Evolutionary conservation across 1,140 invertebrate species (phyloP).

Genomic region (Ceratina australensis): DNA sequence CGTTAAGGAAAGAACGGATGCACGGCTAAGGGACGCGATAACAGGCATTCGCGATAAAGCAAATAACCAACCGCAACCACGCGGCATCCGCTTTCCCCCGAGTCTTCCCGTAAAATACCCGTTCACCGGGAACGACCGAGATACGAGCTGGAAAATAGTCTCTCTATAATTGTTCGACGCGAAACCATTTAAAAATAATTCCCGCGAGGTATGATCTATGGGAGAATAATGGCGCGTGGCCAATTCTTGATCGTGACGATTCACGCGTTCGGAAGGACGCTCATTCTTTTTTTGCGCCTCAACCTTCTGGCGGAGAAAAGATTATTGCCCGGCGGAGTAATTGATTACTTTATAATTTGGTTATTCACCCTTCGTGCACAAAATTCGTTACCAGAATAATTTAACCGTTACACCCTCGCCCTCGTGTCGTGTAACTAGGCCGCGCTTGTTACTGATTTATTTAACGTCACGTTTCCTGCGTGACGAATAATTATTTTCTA

Average conservation of each 20-base stretch:
- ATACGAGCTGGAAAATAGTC: background rate
- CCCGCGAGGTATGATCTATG: background rate
- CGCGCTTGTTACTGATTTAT: background rate
- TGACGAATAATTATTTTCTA: background rate
- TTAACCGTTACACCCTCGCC: background rate
- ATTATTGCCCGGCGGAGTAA: background rate
- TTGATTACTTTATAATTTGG: constrained; percentile 1
- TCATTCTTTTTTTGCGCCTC: background rate
- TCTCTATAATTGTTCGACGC: background rate
- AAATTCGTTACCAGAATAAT: background rate
- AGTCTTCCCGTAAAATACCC: background rate
- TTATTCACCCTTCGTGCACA: background rate
- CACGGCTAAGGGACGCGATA: constrained; percentile 14
- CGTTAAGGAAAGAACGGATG: constrained; percentile 13
- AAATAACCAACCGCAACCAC: constrained; percentile 22
- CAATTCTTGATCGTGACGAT: background rate
- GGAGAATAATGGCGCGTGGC: background rate
- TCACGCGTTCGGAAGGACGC: background rate
- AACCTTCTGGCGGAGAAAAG: background rate
- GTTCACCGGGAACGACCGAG: background rate
- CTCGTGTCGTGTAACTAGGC: background rate
- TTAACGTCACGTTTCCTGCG: background rate
- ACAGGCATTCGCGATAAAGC: constrained; percentile 38
- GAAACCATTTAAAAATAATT: background rate
- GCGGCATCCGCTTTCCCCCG: background rate